phyloP scores from a whole-genome alignment of 2,888 invertebrate species.

The Phlogophora meticulosa region DNA sequence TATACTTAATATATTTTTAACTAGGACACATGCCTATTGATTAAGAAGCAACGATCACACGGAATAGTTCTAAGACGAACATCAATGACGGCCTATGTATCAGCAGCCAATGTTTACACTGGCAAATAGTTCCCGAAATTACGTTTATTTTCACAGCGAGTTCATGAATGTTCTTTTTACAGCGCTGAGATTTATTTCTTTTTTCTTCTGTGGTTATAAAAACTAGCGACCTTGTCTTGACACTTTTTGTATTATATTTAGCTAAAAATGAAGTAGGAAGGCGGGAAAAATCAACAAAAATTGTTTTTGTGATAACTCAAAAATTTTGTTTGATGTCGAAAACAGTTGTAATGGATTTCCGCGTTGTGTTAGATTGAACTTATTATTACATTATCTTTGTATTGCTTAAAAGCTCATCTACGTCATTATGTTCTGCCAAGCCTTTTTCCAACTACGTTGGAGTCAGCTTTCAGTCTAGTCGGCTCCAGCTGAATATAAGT shows the following conservation, averaged over 20 bases:
- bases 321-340: conserved; percentile 36
- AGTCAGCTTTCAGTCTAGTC: too few species aligned
- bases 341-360: not conserved
- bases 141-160: conserved; percentile 45
- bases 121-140: conserved; percentile 36
- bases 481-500: too few species aligned
- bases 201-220: conserved; percentile 12
- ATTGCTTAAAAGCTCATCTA: not conserved
- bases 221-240: conserved; percentile 36
- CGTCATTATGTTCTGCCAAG: too few species aligned
- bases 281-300: conserved; percentile 21
- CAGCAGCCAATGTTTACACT: conserved; percentile 30
- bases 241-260: conserved; percentile 24
- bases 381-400: not conserved
- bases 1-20: too few species aligned
- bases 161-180: conserved; percentile 51
- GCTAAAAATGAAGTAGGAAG: conserved; percentile 13
- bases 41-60: conserved; percentile 21
- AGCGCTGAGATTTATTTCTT: conserved; percentile 34
- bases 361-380: not conserved
- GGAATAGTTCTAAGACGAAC: conserved; percentile 22
- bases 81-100: conserved; percentile 33
- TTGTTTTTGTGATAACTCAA: not conserved
- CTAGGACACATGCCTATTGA: too few species aligned
- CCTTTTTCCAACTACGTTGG: too few species aligned